Percentiles rank a stretch among this genome's conserved stretches.
Evolutionary conservation across 2,113 vertebrate genomes (phyloP).

Genomic region (Serilophus lunatus): DNA sequence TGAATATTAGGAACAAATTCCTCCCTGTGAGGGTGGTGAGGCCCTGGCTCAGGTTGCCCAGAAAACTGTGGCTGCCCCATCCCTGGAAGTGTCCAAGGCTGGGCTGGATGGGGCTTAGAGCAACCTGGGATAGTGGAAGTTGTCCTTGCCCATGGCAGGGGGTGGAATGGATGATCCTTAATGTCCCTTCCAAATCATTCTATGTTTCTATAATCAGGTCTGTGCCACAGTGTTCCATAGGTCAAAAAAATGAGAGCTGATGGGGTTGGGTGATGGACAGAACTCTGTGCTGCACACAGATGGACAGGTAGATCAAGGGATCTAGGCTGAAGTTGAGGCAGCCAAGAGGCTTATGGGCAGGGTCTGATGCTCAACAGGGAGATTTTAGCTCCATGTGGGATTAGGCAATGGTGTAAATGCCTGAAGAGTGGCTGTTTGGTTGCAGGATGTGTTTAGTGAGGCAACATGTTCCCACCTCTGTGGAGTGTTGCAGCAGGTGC

Average conservation of each 20-base stretch:
- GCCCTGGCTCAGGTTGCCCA: not conserved
- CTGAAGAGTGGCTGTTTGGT: not conserved
- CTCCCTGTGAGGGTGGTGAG: not conserved
- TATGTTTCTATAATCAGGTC: not conserved
- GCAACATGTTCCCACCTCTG: rapidly evolving
- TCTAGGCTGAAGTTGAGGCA: rapidly evolving
- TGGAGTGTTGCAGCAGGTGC: not conserved
- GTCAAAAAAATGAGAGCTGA: not conserved
- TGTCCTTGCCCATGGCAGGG: not conserved
- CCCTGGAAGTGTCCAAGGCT: not conserved
- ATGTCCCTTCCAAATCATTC: not conserved
- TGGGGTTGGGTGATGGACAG: not conserved
- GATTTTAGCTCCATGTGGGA: not conserved
- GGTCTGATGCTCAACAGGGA: not conserved
- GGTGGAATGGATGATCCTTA: not conserved
- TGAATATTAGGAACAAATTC: not conserved
- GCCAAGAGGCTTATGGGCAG: not conserved
- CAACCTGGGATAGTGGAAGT: rapidly evolving
- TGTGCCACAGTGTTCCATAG: rapidly evolving
- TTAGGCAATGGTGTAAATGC: not conserved
- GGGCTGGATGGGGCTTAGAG: not conserved
- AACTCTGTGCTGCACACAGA: not conserved
- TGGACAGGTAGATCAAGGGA: not conserved
- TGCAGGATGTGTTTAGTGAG: not conserved
- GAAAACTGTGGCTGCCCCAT: not conserved